Conservation (phyloP, 2,888 invertebrate species). For the Toxonevra muliebris region DNA sequence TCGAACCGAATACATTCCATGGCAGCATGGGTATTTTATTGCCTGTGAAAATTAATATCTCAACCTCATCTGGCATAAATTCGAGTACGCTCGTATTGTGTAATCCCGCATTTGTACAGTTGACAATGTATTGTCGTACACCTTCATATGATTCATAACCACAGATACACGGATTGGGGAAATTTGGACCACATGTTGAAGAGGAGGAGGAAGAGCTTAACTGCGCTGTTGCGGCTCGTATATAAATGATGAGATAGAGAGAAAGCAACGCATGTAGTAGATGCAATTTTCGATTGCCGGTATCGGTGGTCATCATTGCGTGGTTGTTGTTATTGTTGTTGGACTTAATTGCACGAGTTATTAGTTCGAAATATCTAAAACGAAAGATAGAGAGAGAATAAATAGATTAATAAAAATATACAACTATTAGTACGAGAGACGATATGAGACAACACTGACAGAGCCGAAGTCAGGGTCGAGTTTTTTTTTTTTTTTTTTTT, state of each 20-base stretch:
- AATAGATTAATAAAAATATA: too few relatives aligned
- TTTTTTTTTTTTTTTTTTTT: too few relatives aligned
- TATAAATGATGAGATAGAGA: conserved; percentile 6
- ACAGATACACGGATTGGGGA: conserved; percentile 69
- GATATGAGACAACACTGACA: too few relatives aligned
- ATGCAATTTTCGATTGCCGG: conserved; percentile 12
- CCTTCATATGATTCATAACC: conserved; percentile 68
- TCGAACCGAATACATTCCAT: conserved; percentile 76
- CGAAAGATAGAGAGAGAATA: too few relatives aligned
- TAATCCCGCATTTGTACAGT: conserved; percentile 75
- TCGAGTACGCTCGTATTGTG: conserved; percentile 69
- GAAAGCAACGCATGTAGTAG: conserved; percentile 14
- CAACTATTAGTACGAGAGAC: too few relatives aligned
- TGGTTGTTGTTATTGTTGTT: neutral
- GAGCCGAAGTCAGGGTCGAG: too few relatives aligned
- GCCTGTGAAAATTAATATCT: conserved; percentile 77
- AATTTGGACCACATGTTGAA: conserved; percentile 65
- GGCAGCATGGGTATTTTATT: conserved; percentile 73
- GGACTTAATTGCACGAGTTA: too few relatives aligned
- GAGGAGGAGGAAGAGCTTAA: conserved; percentile 26
- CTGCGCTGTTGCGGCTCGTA: conserved; percentile 4
- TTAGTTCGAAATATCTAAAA: too few relatives aligned
- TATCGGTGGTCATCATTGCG: conserved; percentile 12
- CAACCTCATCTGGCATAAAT: conserved; percentile 72
- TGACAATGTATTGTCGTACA: conserved; percentile 70